Evolutionary conservation across 2,113 vertebrate genomes (phyloP).

Genomic region (Pyxicephalus adspersus): DNA sequence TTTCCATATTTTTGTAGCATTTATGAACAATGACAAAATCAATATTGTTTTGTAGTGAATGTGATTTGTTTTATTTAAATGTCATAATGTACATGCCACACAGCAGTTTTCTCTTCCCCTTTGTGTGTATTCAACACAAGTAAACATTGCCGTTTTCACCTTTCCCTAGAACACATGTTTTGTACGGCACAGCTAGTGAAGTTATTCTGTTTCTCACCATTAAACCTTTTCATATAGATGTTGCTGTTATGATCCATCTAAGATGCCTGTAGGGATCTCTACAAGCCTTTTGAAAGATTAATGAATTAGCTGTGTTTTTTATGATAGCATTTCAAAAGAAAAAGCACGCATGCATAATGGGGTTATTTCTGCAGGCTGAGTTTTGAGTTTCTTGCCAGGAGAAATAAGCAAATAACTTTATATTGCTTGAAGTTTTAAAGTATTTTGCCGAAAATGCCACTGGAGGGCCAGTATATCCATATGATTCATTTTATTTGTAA

Average conservation of each 20-base stretch:
- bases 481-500: no score
- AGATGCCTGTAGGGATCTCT: slow-evolving; percentile 66
- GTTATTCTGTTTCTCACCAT: slow-evolving; percentile 56
- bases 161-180: slow-evolving; percentile 27
- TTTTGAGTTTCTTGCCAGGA: slow-evolving; percentile 60
- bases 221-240: slow-evolving; percentile 58
- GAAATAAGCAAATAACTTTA: slow-evolving; percentile 22
- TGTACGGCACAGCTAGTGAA: slow-evolving; percentile 50
- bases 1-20: not conserved
- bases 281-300: slow-evolving; percentile 70
- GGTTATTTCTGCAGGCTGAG: slow-evolving; percentile 64
- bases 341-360: slow-evolving; percentile 64
- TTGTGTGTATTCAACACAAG: slow-evolving; percentile 49
- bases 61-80: not conserved
- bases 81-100: slow-evolving; percentile 13
- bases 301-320: slow-evolving; percentile 69
- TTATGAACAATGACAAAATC: not conserved
- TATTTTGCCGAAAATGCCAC: slow-evolving; percentile 20
- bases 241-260: slow-evolving; percentile 68
- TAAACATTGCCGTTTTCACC: slow-evolving; percentile 33
- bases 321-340: slow-evolving; percentile 65
- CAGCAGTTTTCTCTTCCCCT: slow-evolving; percentile 40
- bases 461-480: not conserved
- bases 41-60: not conserved
- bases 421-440: slow-evolving; percentile 30